Evolutionary conservation across 2,888 invertebrate species (phyloP), one percentile per base, ranked within the genome.

Genomic region (Scaptomyza reducta): DNA sequence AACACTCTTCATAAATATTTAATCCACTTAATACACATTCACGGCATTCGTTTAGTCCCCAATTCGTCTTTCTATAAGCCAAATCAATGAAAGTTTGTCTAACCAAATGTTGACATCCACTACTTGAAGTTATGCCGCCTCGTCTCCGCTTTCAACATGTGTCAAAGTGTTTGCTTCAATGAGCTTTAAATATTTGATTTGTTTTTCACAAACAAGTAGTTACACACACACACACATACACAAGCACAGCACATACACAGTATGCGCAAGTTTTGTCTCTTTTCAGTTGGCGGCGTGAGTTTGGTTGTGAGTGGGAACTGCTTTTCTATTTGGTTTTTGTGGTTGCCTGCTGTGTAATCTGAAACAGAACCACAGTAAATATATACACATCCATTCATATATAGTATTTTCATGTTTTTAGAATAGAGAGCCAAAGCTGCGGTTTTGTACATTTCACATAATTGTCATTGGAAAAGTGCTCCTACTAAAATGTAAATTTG

Each of bases 161-260:
- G 88, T 84, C 81, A 83, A 84, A 84, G 85, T 88, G 80, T 84
- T 69, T 81, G 75, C 85, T 75, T 80, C 87, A 88, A 74, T 84
- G 81, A 74, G 84, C 87, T 88, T 88, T 84, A 88, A 84, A 87
- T 80, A 87, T 88, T 88, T 88, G 87, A 88, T 84, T 84, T 83
- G 80, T 77, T 87, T 79, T 65, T 73, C 51, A 54, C 64, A 72
- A 57, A 49, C 49, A 44, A 64, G 45, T 50, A 46, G 13, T 10
- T 11, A 33, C 42, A 56, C 25, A 60, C 33, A 29, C 31, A 29
- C 42, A 60, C 10, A 22, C 40, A n/a, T n/a, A 56, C 25, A 60
- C 33, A 29, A 27, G 25, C 42, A 60, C 10, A 22, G 35, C 46
- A 47, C 27, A 16, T 18, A 45, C 25, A 13, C 31, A 42, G 9